phyloP scores from a whole-genome alignment of 1,140 invertebrate genomes.

The Drosophila dunni region DNA sequence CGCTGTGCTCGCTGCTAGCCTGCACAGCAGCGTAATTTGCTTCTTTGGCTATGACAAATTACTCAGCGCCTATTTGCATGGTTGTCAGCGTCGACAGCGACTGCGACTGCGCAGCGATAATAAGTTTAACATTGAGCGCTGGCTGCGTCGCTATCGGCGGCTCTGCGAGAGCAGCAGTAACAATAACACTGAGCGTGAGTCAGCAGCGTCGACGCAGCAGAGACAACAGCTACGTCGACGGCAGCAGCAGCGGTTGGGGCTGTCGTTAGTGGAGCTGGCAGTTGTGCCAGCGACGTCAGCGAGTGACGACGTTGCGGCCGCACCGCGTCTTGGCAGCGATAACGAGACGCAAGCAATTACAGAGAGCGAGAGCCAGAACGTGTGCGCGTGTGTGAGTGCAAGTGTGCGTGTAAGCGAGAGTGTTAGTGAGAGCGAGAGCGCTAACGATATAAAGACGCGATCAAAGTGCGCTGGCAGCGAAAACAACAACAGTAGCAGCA shows the following conservation, averaged over 20 bases:
- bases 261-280: slow-evolving; percentile 41
- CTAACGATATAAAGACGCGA: slow-evolving; percentile 20
- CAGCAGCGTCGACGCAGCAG: slow-evolving; percentile 49
- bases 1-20: slow-evolving; percentile 49
- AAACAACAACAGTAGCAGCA: slow-evolving; percentile 12
- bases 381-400: background rate
- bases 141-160: slow-evolving; percentile 40
- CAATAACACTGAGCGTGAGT: slow-evolving; percentile 51
- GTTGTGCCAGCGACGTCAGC: slow-evolving; percentile 53
- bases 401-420: too few relatives aligned
- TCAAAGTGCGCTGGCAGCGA: slow-evolving; percentile 9
- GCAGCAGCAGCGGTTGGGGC: slow-evolving; percentile 34
- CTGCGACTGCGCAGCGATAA: slow-evolving; percentile 32
- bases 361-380: slow-evolving; percentile 1
- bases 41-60: slow-evolving; percentile 65
- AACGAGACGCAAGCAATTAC: slow-evolving; percentile 25
- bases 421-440: background rate
- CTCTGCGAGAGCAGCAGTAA: slow-evolving; percentile 36
- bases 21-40: slow-evolving; percentile 64
- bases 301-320: slow-evolving; percentile 66
- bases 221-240: background rate
- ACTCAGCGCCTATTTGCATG: slow-evolving; percentile 48
- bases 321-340: slow-evolving; percentile 35
- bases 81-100: slow-evolving; percentile 29
- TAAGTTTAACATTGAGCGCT: slow-evolving; percentile 20